These are phyloP conservation scores for Catostomus latipinnis DNA, from an alignment of 2,797 vertebrate genomes.

Conservation along the genomic window DNA sequence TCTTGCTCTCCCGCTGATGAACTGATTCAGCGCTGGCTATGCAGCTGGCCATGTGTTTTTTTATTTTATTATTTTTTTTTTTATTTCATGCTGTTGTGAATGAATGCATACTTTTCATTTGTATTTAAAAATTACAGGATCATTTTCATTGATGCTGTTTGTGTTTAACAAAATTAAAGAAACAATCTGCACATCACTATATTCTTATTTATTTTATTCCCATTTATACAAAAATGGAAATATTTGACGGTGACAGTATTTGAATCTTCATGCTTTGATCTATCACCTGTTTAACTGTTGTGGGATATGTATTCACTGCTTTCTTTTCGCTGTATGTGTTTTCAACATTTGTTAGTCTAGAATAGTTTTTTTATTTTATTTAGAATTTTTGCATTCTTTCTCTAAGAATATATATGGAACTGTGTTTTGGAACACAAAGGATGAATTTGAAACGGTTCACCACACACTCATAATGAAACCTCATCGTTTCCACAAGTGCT, in stretches of 20 bases:
- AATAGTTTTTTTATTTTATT: neutral
- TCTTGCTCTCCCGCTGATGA: no score
- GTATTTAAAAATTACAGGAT: neutral
- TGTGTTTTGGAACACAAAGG: neutral
- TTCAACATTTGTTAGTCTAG: neutral
- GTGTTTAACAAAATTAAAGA: no score
- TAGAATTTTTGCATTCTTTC: neutral
- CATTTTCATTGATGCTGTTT: neutral
- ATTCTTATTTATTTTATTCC: no score
- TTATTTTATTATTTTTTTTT: neutral
- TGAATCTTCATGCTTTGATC: no score
- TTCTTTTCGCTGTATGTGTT: neutral
- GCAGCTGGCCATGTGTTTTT: neutral
- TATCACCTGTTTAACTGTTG: no score
- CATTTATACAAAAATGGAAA: no score
- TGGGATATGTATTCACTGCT: no score
- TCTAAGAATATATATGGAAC: neutral
- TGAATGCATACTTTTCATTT: neutral
- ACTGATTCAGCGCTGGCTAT: no score
- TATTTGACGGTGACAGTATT: no score
- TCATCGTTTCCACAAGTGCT: constrained; percentile 45
- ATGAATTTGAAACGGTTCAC: constrained; percentile 17
- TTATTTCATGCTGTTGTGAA: no score
- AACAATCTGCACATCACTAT: no score
- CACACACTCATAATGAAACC: constrained; percentile 27